Base-by-base conservation (phyloP, 2,797 vertebrate genomes). In the Sebastes nivosus region DNA sequence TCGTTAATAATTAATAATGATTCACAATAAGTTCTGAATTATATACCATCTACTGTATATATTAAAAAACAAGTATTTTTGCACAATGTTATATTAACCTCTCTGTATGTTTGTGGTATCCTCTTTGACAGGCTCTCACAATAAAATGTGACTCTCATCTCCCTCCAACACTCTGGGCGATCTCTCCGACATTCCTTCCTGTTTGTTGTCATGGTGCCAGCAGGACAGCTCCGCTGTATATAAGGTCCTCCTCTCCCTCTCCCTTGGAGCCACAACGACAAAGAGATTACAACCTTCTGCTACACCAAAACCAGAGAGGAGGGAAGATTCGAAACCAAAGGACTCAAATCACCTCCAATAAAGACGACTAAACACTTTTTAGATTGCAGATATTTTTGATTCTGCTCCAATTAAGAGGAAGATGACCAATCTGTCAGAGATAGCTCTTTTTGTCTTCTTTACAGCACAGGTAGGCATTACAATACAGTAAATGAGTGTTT, bases 131-230 rank as follows among this genome's bases (percentile, higher is more conserved):
- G 81, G 77, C 86, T 81, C 77, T 88, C 75, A 85, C 88, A 92
- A 84, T 83, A 84, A 91, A 94, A 90, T 83, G 87, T 75, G 54
- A 88, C 75, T 82, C 78, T 81, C 6, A 7, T 75, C 80, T 55
- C 81, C 69, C 42, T 89, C 88, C 85, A 77, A 16, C 75, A 70
- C 85, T 76, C 32, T 82, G 79, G 68, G 67, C 20, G 54, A 87
- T 84, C 72, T 75, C 78, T 75, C 85, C 77, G 67, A 82, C 90
- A 93, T 92, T 93, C 89, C 91, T 89, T 85, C 85, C 87, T 75
- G 80, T 90, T 89, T 84, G 93, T 93, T 80, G 87, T 92, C 93
- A 94, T 92, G 87, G 88, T 71, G 87, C 80, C 85, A 77, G 85
- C 42, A 54, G 85, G 77, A 81, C 77, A 68, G 77, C 86, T 85